Evolutionary conservation across 2,113 vertebrate genomes (phyloP).

Genomic region (Vombatus ursinus): DNA sequence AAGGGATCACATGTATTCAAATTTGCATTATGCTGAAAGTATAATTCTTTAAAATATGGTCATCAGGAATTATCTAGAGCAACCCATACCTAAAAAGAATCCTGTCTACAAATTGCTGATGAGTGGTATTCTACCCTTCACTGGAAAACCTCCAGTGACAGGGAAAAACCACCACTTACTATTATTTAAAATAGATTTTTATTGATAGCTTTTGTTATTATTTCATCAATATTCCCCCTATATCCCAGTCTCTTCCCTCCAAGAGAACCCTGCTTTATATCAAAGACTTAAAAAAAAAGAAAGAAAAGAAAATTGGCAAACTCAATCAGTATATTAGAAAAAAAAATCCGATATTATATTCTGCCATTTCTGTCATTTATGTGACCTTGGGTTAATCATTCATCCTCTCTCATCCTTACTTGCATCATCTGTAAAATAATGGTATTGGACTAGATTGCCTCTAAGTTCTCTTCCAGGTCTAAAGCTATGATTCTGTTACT

Average conservation of each 20-base stretch:
- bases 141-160: not conserved
- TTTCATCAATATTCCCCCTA: not conserved
- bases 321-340: not conserved
- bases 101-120: not conserved
- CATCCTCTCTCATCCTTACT: not conserved
- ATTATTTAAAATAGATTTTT: not conserved
- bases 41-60: not conserved
- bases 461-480: not conserved
- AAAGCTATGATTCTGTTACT: not conserved
- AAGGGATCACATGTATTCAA: not conserved
- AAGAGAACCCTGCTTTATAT: not conserved
- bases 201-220: not conserved
- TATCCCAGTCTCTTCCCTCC: not conserved
- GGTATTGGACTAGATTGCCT: not conserved
- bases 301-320: not conserved
- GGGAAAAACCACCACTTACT: not conserved
- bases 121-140: not conserved
- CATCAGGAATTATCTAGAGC: not conserved
- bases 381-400: not conserved
- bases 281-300: not conserved
- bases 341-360: not conserved
- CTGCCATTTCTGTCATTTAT: not conserved
- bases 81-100: not conserved
- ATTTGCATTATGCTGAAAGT: not conserved
- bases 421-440: not conserved